Base-by-base conservation (phyloP, 2,113 vertebrate species). In the Peromyscus polionotus region DNA sequence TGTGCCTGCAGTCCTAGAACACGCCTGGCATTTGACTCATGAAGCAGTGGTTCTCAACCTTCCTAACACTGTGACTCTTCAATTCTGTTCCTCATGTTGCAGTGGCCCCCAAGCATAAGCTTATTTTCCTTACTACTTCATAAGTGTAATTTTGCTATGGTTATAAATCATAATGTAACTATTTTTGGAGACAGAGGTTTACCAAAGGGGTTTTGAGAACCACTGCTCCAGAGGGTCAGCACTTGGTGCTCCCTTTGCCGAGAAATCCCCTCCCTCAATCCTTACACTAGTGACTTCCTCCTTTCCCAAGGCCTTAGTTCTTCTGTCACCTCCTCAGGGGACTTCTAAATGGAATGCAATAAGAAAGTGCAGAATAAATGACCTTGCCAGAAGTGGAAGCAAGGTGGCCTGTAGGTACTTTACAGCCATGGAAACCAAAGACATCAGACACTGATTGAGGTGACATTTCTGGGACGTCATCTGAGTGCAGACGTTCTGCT, bases 341-440 rank as follows among this genome's bases (percentile, higher is more conserved):
- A 81, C 54, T 14, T 90, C 19, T 80, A n/a, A n/a, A 68, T 36
- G n/a, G 39, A 89, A 51, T 0, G 12, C 48, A 24, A 80, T n/a
- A 75, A 90, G 93, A 90, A 48, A 80, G 59, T 84, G 48, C 63
- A 73, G 73, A 61, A 91, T 81, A 90, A 83, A 90, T 79, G 61
- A 67, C 14, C 33, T 87, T 3, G 0, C 42, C 4, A 88, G 88
- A 87, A 83, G 65, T 24, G 14, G 45, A 90, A 90, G 20, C 42
- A 91, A 10, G 36, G 65, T 84, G n/a, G 33, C n/a, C 31, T 91
- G 54, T 77, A 84, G 39, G 54, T 39, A n/a, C 79, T 77, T 67
- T 26, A 31, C 6, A 79, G 42, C 84, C 86, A 36, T 24, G 19
- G 68, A 93, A 81, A 65, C 26, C 28, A 48, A 84, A 68, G 93